Evolutionary conservation across 2,888 invertebrate species (phyloP), one percentile per base, ranked within the genome.

Genomic region (Cactoblastis cactorum): DNA sequence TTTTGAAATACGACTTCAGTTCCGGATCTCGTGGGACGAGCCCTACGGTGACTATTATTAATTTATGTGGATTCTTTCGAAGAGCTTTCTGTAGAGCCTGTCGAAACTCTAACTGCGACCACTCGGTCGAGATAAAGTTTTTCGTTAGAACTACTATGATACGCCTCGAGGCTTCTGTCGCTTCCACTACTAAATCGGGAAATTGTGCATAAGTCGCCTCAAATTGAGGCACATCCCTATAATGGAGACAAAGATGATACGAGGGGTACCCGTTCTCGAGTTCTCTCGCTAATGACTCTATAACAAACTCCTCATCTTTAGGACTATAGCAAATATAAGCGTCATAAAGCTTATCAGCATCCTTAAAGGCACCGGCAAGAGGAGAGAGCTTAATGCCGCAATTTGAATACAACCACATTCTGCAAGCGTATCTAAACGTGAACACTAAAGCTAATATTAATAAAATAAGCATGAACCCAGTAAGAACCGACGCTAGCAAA

Each of bases 251-350:
- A 54, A 97, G 90, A 64, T 96, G 93, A 72, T 96, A 95, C 19
- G 94, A 93, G 4, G 94, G 94, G 67, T 88, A 92, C 35, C 95
- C 95, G 67, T 94, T 95, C 80, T 97, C 97, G 60, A 97, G 85
- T 74, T 96, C 96, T 50, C 95, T 94, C 50, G 95, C 96, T 58
- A 97, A 91, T 53, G 95, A 94, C 72, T 96, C 95, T 59, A 96
- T 91, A 22, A 97, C 96, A 78, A 96, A 97, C 72, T 95, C 94
- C 77, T 97, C 96, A 84, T 97, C 97, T 83, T 96, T 96, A 57
- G 95, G 95, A 70, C 96, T 96, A 90, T 98, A 98, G 74, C 97
- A 94, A 55, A 98, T 94, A 86, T 97, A 98, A 61, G 96, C 97
- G 83, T 98, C 98, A 86, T 96, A 97, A 57, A 96, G 92, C 77